phyloP scores from a whole-genome alignment of 2,888 invertebrate genomes.

The Orchesella flavescens region DNA sequence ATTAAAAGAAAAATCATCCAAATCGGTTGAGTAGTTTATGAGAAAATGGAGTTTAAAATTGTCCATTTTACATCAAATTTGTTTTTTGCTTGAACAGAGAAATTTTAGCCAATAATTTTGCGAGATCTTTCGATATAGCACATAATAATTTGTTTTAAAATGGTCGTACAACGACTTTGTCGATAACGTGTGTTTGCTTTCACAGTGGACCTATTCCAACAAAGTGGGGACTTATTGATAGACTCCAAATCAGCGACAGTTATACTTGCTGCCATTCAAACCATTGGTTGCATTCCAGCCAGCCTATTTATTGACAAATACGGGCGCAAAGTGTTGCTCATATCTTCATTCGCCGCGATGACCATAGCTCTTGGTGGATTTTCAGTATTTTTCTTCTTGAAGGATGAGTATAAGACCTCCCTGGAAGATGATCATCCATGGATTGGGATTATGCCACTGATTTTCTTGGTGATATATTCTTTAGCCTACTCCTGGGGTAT shows the following conservation, averaged over 20 bases:
- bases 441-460: slow-evolving; percentile 73
- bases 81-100: too few species aligned
- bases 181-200: too few species aligned
- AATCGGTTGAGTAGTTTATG: too few species aligned
- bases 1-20: too few species aligned
- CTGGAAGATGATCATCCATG: slow-evolving; percentile 58
- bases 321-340: slow-evolving; percentile 84
- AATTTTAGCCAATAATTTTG: too few species aligned
- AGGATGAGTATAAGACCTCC: slow-evolving; percentile 56
- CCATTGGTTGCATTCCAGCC: slow-evolving; percentile 74
- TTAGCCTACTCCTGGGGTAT: slow-evolving; percentile 69
- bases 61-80: too few species aligned
- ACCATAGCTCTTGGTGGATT: slow-evolving; percentile 81
- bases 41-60: too few species aligned
- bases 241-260: slow-evolving; percentile 81
- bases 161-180: too few species aligned
- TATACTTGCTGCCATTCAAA: slow-evolving; percentile 85
- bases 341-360: slow-evolving; percentile 85
- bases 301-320: slow-evolving; percentile 84
- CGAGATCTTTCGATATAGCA: too few species aligned
- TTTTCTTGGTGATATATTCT: slow-evolving; percentile 67
- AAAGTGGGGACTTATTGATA: slow-evolving; percentile 80
- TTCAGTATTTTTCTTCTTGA: slow-evolving; percentile 82
- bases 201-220: slow-evolving; percentile 83
- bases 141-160: too few species aligned